Conservation (phyloP, 2,113 vertebrate genomes). For the Eptesicus fuscus region DNA sequence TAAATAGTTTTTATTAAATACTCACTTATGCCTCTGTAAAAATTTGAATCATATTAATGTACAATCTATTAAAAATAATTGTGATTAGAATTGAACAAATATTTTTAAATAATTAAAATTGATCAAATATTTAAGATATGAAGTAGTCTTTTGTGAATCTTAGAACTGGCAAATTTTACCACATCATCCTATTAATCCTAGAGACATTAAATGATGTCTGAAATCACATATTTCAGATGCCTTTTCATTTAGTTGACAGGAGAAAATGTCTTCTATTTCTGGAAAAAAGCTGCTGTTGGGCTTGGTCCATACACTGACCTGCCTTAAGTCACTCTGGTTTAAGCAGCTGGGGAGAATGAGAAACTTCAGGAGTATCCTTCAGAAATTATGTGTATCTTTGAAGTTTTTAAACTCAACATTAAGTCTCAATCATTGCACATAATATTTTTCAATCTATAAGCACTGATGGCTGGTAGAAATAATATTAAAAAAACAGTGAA, state of each 20-base stretch:
- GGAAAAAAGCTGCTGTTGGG: no score
- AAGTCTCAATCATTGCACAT: neutral
- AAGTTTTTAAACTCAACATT: neutral
- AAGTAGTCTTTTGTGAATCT: neutral
- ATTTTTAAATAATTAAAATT: neutral
- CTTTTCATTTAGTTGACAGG: neutral
- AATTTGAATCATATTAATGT: neutral
- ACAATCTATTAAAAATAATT: neutral
- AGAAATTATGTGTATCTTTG: neutral
- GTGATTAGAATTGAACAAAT: neutral
- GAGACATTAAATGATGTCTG: neutral
- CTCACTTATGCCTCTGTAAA: neutral
- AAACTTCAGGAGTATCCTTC: neutral
- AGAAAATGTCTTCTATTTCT: neutral
- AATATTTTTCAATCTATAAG: neutral
- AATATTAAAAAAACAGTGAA: neutral
- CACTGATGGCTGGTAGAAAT: neutral
- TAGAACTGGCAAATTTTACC: neutral
- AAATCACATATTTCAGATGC: neutral
- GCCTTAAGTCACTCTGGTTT: neutral
- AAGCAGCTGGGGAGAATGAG: neutral
- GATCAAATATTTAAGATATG: neutral
- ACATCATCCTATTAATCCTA: neutral
- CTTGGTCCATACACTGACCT: no score
- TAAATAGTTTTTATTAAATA: neutral